These are phyloP conservation scores for Leucophenga maculata DNA, from an alignment of 2,888 invertebrate species.

Conservation along the genomic window DNA sequence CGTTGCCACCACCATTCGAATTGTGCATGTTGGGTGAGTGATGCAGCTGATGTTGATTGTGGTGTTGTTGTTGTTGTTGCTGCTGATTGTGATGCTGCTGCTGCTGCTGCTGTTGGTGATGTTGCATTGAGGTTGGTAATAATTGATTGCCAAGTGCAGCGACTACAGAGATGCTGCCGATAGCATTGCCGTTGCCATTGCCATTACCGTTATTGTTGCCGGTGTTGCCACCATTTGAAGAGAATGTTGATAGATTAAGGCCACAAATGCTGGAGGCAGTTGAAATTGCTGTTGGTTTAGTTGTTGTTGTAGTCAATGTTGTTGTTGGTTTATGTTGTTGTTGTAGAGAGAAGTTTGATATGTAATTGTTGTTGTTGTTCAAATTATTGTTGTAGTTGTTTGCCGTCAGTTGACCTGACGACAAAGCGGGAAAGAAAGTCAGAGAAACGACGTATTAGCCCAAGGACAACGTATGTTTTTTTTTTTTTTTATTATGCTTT, in stretches of 20 bases:
- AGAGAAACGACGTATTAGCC: slow-evolving; percentile 73
- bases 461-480: slow-evolving; percentile 65
- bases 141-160: slow-evolving; percentile 45
- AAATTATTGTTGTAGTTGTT: slow-evolving; percentile 63
- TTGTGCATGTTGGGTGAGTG: slow-evolving; percentile 34
- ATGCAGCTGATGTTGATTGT: slow-evolving; percentile 28
- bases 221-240: slow-evolving; percentile 48
- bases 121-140: slow-evolving; percentile 43
- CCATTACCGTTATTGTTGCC: slow-evolving; percentile 26
- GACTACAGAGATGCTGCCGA: slow-evolving; percentile 27
- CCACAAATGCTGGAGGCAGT: slow-evolving; percentile 68
- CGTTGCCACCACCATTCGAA: slow-evolving; percentile 43
- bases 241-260: slow-evolving; percentile 69
- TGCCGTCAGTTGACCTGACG: slow-evolving; percentile 74
- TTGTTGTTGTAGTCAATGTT: slow-evolving; percentile 39
- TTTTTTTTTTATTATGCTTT: slow-evolving; percentile 33
- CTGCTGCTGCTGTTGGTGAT: slow-evolving; percentile 37
- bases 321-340: slow-evolving; percentile 51
- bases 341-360: slow-evolving; percentile 45
- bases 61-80: slow-evolving; percentile 36
- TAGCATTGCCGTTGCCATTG: slow-evolving; percentile 26
- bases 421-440: slow-evolving; percentile 72
- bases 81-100: slow-evolving; percentile 35
- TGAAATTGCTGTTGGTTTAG: slow-evolving; percentile 60
- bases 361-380: slow-evolving; percentile 50